Base-by-base conservation (phyloP, 2,888 invertebrate species). In the Acleris emargana region DNA sequence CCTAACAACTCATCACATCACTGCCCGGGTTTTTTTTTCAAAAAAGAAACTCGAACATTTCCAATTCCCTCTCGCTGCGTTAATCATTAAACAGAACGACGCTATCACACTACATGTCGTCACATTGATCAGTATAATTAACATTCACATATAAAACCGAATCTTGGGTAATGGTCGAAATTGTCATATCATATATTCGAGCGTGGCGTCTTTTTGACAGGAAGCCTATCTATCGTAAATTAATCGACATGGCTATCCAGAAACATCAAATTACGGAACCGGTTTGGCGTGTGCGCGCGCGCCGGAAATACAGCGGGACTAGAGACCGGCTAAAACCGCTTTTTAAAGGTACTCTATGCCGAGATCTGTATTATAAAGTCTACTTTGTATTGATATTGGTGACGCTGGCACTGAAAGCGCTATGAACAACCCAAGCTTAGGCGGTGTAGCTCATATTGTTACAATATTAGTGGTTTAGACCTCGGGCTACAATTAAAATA, bases 241-340 rank as follows among this genome's bases (percentile, higher is more conserved):
- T 83, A 86, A 83, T 84, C 80, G 82, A 81, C 79, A 77, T 80
- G 80, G 76, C 76, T 83, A 78, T 83, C 79, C 75, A 80, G 80
- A 81, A 80, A 84, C 82, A 81, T 81, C 80, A 79, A 84, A 82
- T 79, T 80, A 77, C 75, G 69, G 71, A 78, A 88, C 90, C 86
- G 89, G 90, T 89, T 89, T 86, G 87, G 89, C 90, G 86, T 89
- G 89, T 88, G 89, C 89, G 73, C 71, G 72, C 61, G 54, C 62
- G 47, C 76, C 79, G 80, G 78, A 78, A 77, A 78, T 76, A 69
- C 72, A 62, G 70, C 59, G 63, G 64, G 68, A 67, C 66, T 70
- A 72, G 74, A 69, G 62, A 55, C 51, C 43, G 53, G 25, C 58
- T 59, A 59, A 64, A 59, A 59, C 64, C 50, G 54, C 64, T 60